Percentiles rank a stretch among this genome's conserved stretches.
These are phyloP conservation scores for Peromyscus maniculatus DNA, from an alignment of 2,113 vertebrate genomes.

Conservation along the genomic window DNA sequence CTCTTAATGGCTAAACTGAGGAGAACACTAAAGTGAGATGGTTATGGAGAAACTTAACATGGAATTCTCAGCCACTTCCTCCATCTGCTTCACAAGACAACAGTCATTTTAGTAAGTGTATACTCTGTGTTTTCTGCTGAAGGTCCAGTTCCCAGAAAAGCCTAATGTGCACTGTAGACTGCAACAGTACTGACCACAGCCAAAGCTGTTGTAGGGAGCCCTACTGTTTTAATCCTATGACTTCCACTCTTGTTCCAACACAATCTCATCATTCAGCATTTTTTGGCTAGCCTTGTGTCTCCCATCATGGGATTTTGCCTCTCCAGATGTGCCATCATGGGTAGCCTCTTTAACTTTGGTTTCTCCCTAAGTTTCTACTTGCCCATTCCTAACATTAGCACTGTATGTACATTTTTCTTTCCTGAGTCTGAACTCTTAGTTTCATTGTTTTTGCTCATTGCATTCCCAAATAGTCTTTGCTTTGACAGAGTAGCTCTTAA, in stretches of 20 bases:
- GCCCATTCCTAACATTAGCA: constrained; percentile 76
- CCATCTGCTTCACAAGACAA: not conserved
- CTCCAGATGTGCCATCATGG: constrained; percentile 81
- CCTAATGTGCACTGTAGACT: constrained; percentile 34
- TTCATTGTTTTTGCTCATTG: constrained; percentile 59
- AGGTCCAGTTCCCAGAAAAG: not conserved
- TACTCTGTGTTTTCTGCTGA: not conserved
- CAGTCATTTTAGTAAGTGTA: not conserved
- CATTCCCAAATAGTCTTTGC: constrained; percentile 76
- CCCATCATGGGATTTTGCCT: constrained; percentile 67
- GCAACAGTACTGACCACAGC: not conserved
- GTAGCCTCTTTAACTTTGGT: constrained; percentile 74
- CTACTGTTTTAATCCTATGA: constrained; percentile 75
- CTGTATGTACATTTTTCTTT: constrained; percentile 77
- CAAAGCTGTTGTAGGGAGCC: constrained; percentile 52
- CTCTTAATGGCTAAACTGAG: constrained; percentile 13
- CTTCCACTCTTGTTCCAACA: constrained; percentile 80
- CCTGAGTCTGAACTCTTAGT: constrained; percentile 70
- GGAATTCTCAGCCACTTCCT: not conserved
- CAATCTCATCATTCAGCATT: constrained; percentile 30
- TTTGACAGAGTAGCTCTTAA: constrained; percentile 58
- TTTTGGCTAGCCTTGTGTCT: not conserved
- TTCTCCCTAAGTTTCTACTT: constrained; percentile 26
- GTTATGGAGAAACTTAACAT: not conserved
- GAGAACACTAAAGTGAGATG: not conserved